Evolutionary conservation across 2,888 invertebrate genomes (phyloP), one percentile per base, ranked within the genome.

Genomic region (Baronia brevicornis): DNA sequence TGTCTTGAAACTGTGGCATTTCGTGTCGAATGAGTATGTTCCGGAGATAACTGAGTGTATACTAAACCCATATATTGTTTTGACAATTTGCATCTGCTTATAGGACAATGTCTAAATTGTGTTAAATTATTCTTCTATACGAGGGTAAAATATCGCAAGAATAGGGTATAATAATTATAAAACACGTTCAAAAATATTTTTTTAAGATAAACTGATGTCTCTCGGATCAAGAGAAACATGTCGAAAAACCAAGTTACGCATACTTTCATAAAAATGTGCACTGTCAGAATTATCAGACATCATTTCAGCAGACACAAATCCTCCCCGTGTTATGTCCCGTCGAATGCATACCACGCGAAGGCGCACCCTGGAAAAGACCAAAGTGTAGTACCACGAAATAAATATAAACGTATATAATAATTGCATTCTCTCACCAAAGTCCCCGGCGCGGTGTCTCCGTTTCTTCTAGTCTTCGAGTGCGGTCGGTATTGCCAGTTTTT

Each of bases 341-440:
- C 20, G 6, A 14, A 13, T 10, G 24, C 30, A 23, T 26, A 23
- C 11, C 6, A 30, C 44, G 29, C 8, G 38, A 36, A 41, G 39
- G 28, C 29, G 38, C 59, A 28, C 48, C 55, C 79, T 80, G 77
- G 54, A 73, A 77, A 69, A 79, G 82, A 82, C 43, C 82, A 82
- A 79, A 80, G 75, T 24, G 51, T 49, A 66, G 56, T 59, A 79
- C 67, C 80, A 59, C 36, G 72, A 68, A 79, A n/a, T n/a, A n/a
- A 33, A 45, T 21, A n/a, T 3, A 23, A 30, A 38, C 19, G 38
- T 32, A 43, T 33, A 37, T 42, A 46, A 40, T 35, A 41, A 42
- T 46, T 35, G 19, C 22, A 33, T 46, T 46, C 27, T 59, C 67
- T 67, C 45, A 67, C 67, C 66, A 45, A 37, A 6, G 30, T 58